Evolutionary conservation across 2,888 invertebrate genomes (phyloP).

Genomic region (Disparrhopalites patrizii): DNA sequence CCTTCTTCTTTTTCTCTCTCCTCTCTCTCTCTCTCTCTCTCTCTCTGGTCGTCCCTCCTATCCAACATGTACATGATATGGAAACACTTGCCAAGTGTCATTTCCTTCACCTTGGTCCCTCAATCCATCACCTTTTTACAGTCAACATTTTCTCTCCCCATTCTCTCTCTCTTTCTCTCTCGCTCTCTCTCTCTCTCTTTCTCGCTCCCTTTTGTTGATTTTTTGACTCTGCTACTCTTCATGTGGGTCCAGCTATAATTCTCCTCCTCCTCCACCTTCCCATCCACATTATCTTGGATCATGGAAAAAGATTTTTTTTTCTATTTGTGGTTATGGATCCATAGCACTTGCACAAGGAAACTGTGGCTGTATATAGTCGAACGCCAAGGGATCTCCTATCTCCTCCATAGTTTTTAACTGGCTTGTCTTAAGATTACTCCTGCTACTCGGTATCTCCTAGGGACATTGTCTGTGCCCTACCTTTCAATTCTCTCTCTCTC

Average conservation of each 20-base stretch:
- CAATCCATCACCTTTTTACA: conserved; percentile 37
- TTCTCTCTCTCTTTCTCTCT: conserved; percentile 19
- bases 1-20: not conserved
- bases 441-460: too few species aligned
- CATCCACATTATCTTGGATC: conserved; percentile 7
- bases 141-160: too few species aligned
- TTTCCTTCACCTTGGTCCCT: conserved; percentile 36
- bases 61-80: not conserved
- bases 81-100: conserved; percentile 30
- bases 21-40: conserved; percentile 16
- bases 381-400: not conserved
- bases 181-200: conserved; percentile 26
- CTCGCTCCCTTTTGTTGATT: conserved; percentile 36
- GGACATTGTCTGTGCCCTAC: too few species aligned
- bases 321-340: conserved; percentile 8
- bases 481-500: not conserved
- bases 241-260: too few species aligned
- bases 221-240: conserved; percentile 22
- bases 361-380: too few species aligned
- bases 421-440: too few species aligned
- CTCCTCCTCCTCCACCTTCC: conserved; percentile 8
- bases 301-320: conserved; percentile 6
- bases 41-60: too few species aligned
- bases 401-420: not conserved
- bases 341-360: too few species aligned